Percentiles rank a stretch among this genome's conserved stretches.
phyloP scores from a whole-genome alignment of 2,888 invertebrate species.

The Leucania comma region DNA sequence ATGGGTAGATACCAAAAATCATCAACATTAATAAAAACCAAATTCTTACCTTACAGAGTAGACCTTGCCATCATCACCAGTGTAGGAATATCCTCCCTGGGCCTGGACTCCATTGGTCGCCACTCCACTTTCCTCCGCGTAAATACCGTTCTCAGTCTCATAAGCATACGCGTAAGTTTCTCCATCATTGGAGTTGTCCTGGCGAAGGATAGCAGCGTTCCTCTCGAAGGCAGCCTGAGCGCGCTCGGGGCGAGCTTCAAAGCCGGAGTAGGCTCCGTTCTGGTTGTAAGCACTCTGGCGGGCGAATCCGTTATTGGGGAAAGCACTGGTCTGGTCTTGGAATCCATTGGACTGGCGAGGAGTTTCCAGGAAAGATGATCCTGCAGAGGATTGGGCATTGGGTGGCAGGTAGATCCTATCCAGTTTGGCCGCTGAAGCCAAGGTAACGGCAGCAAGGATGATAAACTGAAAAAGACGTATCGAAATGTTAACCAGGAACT shows the following conservation, averaged over 20 bases:
- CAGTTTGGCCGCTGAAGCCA: slow-evolving; percentile 81
- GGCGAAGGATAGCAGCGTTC: slow-evolving; percentile 84
- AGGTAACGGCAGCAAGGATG: slow-evolving; percentile 75
- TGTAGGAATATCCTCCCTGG: slow-evolving; percentile 85
- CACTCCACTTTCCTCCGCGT: slow-evolving; percentile 84
- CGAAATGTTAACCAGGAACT: background rate
- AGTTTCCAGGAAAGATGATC: slow-evolving; percentile 62
- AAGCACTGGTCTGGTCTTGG: slow-evolving; percentile 48
- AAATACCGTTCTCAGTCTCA: slow-evolving; percentile 86
- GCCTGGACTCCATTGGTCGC: slow-evolving; percentile 85
- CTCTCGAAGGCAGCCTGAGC: slow-evolving; percentile 83
- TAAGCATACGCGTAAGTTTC: slow-evolving; percentile 82
- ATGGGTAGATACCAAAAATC: too few species aligned
- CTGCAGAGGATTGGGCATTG: slow-evolving; percentile 67
- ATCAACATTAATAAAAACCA: too few species aligned
- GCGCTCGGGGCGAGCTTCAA: slow-evolving; percentile 76
- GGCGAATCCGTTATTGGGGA: slow-evolving; percentile 44
- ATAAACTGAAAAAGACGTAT: slow-evolving; percentile 75
- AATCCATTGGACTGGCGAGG: slow-evolving; percentile 57
- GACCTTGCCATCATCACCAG: slow-evolving; percentile 86
- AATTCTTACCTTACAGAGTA: slow-evolving; percentile 81
- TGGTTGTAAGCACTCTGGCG: slow-evolving; percentile 54
- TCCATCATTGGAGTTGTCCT: slow-evolving; percentile 82
- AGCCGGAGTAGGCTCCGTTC: slow-evolving; percentile 62
- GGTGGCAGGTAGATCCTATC: slow-evolving; percentile 85